Conservation (phyloP, 2,797 vertebrate genomes). For the Falco berigora region DNA sequence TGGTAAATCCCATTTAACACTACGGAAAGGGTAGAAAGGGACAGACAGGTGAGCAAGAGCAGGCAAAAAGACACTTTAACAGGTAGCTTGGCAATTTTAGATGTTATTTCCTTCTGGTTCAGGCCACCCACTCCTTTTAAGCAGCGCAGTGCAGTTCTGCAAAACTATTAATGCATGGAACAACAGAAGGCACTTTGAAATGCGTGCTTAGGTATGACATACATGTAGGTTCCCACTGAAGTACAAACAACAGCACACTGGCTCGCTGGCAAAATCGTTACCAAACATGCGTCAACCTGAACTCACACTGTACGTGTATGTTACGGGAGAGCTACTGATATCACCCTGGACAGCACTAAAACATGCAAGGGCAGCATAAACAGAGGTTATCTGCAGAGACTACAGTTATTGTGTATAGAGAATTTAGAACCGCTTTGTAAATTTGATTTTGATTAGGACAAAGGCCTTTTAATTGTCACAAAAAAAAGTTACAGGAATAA, state of each 20-base stretch:
- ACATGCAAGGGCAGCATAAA: background rate
- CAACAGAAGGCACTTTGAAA: background rate
- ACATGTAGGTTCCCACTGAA: background rate
- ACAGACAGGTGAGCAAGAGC: background rate
- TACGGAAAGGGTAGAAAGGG: background rate
- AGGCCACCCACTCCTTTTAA: background rate
- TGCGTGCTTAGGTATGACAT: background rate
- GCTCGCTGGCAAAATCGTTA: background rate
- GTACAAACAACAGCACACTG: background rate
- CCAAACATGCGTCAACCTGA: background rate
- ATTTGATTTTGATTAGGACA: background rate
- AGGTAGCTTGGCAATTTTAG: background rate
- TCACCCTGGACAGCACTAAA: background rate
- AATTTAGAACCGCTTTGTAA: background rate
- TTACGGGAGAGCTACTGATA: background rate
- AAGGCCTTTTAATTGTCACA: background rate
- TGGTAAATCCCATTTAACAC: background rate
- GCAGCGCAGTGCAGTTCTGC: background rate
- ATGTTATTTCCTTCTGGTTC: background rate
- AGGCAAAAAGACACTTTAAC: background rate
- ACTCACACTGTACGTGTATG: rapidly evolving
- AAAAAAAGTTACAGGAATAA: background rate
- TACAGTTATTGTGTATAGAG: background rate
- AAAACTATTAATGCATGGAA: background rate
- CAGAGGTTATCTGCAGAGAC: background rate